Conservation (phyloP, 1,140 invertebrate species). For the Drosophila subpulchrella region DNA sequence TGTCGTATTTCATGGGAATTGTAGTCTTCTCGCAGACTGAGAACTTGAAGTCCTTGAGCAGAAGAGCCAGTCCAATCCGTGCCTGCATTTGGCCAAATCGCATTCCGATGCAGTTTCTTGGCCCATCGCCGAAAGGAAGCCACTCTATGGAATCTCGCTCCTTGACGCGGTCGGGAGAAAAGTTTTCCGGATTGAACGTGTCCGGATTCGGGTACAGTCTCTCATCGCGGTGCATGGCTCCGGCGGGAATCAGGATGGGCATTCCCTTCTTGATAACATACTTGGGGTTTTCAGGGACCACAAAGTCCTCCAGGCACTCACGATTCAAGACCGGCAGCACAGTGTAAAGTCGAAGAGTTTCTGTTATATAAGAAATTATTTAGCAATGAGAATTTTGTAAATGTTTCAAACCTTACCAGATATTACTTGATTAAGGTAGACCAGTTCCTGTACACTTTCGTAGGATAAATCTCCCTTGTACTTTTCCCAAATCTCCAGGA, state of each 20-base stretch:
- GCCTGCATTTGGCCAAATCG: slow-evolving; percentile 88
- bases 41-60: slow-evolving; percentile 82
- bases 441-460: slow-evolving; percentile 85
- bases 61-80: slow-evolving; percentile 85
- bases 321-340: slow-evolving; percentile 85
- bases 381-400: no score
- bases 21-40: slow-evolving; percentile 71
- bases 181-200: slow-evolving; percentile 88
- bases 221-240: slow-evolving; percentile 82
- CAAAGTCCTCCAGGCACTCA: slow-evolving; percentile 78
- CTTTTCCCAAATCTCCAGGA: slow-evolving; percentile 83
- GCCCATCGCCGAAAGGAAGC: slow-evolving; percentile 87
- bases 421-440: slow-evolving; percentile 86
- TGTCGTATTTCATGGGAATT: slow-evolving; percentile 57
- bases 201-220: slow-evolving; percentile 87
- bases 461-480: slow-evolving; percentile 85
- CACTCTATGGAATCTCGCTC: slow-evolving; percentile 85
- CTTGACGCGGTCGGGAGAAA: slow-evolving; percentile 86
- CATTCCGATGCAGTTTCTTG: slow-evolving; percentile 85
- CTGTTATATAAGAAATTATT: slow-evolving; percentile 10
- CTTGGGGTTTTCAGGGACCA: slow-evolving; percentile 78
- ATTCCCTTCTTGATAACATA: slow-evolving; percentile 75
- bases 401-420: slow-evolving; percentile 43
- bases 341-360: slow-evolving; percentile 74
- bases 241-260: slow-evolving; percentile 60